Conservation (phyloP, 2,113 vertebrate species). For the Aegotheles bennettii region DNA sequence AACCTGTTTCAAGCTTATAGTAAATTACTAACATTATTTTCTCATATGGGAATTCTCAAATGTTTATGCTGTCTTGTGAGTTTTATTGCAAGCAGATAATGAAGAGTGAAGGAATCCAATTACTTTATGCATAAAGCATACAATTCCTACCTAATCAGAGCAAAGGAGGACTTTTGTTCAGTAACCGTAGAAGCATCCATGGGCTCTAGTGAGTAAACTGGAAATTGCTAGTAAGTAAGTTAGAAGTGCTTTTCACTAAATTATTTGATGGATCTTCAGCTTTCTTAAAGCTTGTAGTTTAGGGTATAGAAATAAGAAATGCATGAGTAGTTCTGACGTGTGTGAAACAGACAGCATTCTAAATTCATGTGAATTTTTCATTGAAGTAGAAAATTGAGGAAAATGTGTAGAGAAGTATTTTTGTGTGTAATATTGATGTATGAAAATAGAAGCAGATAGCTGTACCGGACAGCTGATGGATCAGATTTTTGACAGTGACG, state of each 20-base stretch:
- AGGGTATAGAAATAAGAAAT: not conserved
- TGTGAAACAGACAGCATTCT: not conserved
- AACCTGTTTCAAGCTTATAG: conserved; percentile 27
- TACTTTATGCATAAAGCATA: conserved; percentile 66
- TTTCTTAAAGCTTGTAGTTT: not conserved
- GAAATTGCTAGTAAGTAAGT: conserved; percentile 56
- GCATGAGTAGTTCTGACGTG: not conserved
- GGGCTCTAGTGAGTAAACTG: conserved; percentile 52
- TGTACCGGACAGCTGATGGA: not conserved
- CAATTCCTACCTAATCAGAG: conserved; percentile 64
- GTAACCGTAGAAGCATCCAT: not conserved
- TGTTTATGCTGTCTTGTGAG: conserved; percentile 64
- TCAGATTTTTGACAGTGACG: not conserved
- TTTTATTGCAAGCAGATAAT: conserved; percentile 61
- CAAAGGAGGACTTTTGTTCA: conserved; percentile 52
- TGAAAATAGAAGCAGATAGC: not conserved
- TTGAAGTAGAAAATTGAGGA: not conserved
- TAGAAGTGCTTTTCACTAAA: conserved; percentile 21
- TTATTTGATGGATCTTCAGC: not conserved
- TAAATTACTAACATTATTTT: conserved; percentile 53
- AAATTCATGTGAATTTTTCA: not conserved
- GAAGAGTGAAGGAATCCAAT: conserved; percentile 67
- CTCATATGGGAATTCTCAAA: conserved; percentile 53
- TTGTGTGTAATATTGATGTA: not conserved
- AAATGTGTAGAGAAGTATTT: not conserved